A percentile compares a stretch with the other conserved stretches of the same genome.
These are phyloP conservation scores for Archilochus colubris DNA, from an alignment of 2,113 vertebrate genomes.

Conservation along the genomic window DNA sequence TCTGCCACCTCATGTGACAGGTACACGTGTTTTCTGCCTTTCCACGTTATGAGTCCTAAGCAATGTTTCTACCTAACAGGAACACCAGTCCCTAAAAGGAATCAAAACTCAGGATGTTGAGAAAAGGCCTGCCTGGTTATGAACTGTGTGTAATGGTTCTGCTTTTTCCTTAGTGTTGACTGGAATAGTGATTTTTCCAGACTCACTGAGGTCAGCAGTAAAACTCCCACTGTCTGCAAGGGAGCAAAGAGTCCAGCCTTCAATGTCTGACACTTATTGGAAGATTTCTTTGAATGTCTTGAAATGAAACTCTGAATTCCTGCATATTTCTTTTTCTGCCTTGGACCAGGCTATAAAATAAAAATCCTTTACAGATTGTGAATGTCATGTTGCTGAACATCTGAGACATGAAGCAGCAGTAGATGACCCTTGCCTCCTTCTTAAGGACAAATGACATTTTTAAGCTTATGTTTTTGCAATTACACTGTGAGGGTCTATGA, in stretches of 20 bases:
- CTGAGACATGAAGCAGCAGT: not conserved
- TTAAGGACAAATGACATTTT: not conserved
- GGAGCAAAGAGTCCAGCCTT: not conserved
- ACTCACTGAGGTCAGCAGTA: not conserved
- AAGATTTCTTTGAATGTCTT: not conserved
- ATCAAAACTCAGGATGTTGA: not conserved
- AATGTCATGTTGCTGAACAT: not conserved
- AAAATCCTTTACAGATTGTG: not conserved
- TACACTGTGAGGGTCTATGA: not conserved
- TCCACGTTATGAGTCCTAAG: not conserved
- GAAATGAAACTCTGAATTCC: not conserved
- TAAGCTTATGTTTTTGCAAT: not conserved
- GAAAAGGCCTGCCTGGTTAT: not conserved
- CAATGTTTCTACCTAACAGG: not conserved
- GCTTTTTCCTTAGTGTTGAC: not conserved
- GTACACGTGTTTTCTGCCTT: accelerated
- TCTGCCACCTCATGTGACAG: not conserved
- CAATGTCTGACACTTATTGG: not conserved
- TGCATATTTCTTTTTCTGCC: not conserved
- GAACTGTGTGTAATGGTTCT: not conserved
- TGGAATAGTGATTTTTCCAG: not conserved
- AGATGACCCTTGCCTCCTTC: not conserved
- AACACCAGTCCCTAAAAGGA: not conserved
- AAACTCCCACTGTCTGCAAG: not conserved
- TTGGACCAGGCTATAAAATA: not conserved